Conservation (phyloP, 2,113 vertebrate genomes). For the Platanista minor region DNA sequence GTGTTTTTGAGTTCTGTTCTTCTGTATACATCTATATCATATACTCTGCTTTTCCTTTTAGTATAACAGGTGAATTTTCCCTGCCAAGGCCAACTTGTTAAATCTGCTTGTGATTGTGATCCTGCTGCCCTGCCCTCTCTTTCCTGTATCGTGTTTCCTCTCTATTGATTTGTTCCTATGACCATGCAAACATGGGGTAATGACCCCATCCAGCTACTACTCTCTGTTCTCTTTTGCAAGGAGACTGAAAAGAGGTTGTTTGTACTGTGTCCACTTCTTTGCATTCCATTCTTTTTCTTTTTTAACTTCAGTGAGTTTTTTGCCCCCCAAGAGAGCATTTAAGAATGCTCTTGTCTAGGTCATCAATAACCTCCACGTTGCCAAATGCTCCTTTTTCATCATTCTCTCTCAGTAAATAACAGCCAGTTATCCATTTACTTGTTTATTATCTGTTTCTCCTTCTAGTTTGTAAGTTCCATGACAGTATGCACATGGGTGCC, state of each 20-base stretch:
- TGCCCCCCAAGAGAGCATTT: not conserved
- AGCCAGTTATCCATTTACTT: not conserved
- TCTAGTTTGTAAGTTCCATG: not conserved
- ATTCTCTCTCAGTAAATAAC: slow-evolving; percentile 14
- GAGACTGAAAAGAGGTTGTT: not conserved
- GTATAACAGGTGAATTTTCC: not conserved
- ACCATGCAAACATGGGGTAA: not conserved
- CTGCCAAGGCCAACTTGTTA: not conserved
- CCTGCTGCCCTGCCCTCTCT: not conserved
- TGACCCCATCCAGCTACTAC: not conserved
- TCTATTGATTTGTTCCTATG: not conserved
- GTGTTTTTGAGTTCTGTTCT: not conserved
- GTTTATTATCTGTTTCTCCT: not conserved
- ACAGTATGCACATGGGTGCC: not conserved
- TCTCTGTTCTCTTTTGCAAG: not conserved
- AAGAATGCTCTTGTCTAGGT: not conserved
- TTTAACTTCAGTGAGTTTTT: not conserved
- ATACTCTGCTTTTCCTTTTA: not conserved
- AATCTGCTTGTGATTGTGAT: not conserved
- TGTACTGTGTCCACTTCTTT: not conserved
- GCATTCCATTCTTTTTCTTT: not conserved
- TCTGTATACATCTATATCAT: not conserved
- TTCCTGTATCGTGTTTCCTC: not conserved
- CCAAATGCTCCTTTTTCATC: not conserved
- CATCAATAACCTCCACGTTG: not conserved